Evolutionary conservation across 2,113 vertebrate genomes (phyloP).

Genomic region (Saccopteryx bilineata): DNA sequence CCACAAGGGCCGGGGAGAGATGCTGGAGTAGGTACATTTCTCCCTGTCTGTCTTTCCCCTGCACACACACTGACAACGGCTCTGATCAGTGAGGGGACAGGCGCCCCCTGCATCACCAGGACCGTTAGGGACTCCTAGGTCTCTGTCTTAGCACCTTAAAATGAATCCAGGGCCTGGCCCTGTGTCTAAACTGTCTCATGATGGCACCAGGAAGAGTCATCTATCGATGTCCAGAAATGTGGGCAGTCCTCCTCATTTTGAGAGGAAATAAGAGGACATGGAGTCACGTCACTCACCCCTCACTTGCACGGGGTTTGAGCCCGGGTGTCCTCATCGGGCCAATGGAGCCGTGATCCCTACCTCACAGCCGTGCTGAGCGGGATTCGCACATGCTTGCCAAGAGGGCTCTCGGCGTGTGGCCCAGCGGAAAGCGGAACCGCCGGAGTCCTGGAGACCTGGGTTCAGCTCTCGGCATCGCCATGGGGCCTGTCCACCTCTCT

Average conservation of each 20-base stretch:
- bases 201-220: neutral
- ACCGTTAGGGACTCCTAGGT: neutral
- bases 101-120: neutral
- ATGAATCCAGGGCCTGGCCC: neutral
- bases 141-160: neutral
- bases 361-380: accelerated
- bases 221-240: accelerated
- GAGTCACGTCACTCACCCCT: neutral
- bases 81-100: neutral
- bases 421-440: accelerated
- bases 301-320: accelerated
- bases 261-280: neutral
- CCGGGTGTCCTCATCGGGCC: neutral
- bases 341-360: neutral
- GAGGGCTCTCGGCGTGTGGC: accelerated
- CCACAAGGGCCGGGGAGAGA: accelerated
- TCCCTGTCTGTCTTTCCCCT: neutral
- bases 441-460: accelerated
- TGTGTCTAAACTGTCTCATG: neutral
- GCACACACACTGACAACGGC: accelerated
- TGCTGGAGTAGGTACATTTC: accelerated
- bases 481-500: neutral
- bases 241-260: neutral
- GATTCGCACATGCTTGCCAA: neutral
- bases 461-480: accelerated